These are phyloP conservation scores for Bombus ignitus DNA, from an alignment of 1,140 invertebrate species.

Conservation along the genomic window DNA sequence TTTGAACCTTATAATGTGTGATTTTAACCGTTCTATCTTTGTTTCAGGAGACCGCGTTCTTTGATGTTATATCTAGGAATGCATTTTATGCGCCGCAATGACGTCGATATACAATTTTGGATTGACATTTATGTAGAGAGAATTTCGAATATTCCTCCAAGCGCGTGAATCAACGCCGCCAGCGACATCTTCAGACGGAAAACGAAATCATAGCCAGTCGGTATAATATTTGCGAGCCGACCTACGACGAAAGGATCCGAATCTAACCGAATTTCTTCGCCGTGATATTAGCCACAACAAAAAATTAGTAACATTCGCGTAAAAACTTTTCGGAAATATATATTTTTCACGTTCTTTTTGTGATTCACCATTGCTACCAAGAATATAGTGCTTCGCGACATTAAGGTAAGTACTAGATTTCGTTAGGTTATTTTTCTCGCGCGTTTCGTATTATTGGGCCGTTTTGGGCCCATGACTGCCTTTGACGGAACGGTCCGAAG, in stretches of 20 bases:
- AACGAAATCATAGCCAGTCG: conserved; percentile 1
- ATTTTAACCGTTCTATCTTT: conserved; percentile 8
- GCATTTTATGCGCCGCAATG: conserved; percentile 22
- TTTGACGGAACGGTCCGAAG: conserved; percentile 59
- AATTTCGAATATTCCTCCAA: conserved; percentile 28
- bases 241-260: conserved; percentile 62
- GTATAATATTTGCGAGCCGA: conserved; percentile 41
- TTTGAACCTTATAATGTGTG: neutral
- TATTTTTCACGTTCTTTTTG: conserved; percentile 60
- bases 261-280: conserved; percentile 70
- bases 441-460: conserved; percentile 48
- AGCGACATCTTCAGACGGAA: conserved; percentile 31
- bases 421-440: conserved; percentile 51
- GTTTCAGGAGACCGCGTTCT: conserved; percentile 9
- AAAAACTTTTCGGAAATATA: conserved; percentile 72
- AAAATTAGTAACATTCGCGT: conserved; percentile 74
- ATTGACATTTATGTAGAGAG: conserved; percentile 41
- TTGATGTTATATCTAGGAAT: conserved; percentile 22
- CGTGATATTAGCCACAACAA: conserved; percentile 79
- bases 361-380: conserved; percentile 30
- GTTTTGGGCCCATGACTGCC: conserved; percentile 51
- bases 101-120: conserved; percentile 54
- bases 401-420: conserved; percentile 54
- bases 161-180: neutral
- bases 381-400: conserved; percentile 33